Base-by-base conservation (phyloP, 2,797 vertebrate genomes). In the Hippopotamyrus pictus region DNA sequence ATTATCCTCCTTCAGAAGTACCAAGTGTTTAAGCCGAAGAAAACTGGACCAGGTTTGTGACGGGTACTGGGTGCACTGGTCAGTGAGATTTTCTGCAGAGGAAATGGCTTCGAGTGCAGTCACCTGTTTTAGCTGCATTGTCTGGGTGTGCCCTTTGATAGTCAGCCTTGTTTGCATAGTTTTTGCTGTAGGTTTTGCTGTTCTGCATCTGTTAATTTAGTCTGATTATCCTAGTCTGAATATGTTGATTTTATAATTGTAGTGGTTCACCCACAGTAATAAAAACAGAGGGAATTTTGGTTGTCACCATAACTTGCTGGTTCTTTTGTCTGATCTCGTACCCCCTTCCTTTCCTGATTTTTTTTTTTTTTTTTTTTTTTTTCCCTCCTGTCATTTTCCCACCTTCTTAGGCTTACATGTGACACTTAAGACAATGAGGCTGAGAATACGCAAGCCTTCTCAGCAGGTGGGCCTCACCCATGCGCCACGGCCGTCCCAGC, bases 371-470 rank as follows among this genome's bases (percentile, higher is more conserved):
- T 88, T 89, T 29, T 88, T 14, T 57, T 9, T 17, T 29, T 4
- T 3, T 14, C 11, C 33, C 50, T 76, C 1, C 85, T 89, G 88
- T 89, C 88, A 87, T 59, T 29, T 29, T 89, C 84, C 88, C 90
- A 85, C 29, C 86, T 83, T 65, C 84, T 12, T 22, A 99, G 98
- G 93, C 96, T 96, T 98, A 96, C 97, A 99, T 99, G 98, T 96
- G 96, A 96, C 96, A 93, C 91, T 92, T 95, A 95, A 97, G 93
- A 97, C 96, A 92, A 99, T 99, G 98, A 99, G 97, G 97, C 98
- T 99, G 97, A 99, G 98, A 96, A 98, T 98, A 95, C 96, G 98
- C 91, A 99, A 99, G 62, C 96, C 97, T 94, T 97, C 98, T 98
- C 98, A 98, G 98, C 97, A 98, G 29, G 95, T 97, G 62, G 96